phyloP scores from a whole-genome alignment of 2,888 invertebrate species.

The Autographa gamma region DNA sequence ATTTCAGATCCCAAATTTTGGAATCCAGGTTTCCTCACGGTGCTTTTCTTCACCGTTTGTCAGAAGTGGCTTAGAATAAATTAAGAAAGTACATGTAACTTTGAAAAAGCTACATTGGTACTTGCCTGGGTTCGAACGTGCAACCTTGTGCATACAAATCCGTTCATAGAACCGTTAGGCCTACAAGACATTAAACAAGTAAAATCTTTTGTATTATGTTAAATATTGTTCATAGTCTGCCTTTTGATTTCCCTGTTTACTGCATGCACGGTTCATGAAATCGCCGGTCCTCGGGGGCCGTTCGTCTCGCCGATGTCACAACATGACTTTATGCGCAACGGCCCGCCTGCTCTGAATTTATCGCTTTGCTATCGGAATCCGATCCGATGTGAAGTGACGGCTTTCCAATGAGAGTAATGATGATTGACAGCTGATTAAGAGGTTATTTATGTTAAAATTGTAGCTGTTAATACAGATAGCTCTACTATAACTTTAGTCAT shows the following conservation, averaged over 20 bases:
- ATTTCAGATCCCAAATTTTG: no score
- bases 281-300: slow-evolving; percentile 48
- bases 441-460: background rate
- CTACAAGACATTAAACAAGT: no score
- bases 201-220: no score
- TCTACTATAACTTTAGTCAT: no score
- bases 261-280: slow-evolving; percentile 62
- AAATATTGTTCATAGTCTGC: background rate
- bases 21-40: no score
- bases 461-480: background rate
- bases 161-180: no score
- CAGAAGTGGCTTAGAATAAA: no score
- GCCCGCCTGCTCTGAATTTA: slow-evolving; percentile 57
- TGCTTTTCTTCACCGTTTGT: no score
- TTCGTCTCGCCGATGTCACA: slow-evolving; percentile 67
- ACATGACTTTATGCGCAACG: slow-evolving; percentile 61
- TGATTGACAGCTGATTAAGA: background rate
- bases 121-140: no score
- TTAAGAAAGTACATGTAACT: no score
- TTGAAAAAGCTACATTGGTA: no score
- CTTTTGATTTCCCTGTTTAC: background rate
- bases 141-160: no score
- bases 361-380: slow-evolving; percentile 33
- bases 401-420: slow-evolving; percentile 8
- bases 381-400: slow-evolving; percentile 17